These are phyloP conservation scores for Hypsibius dujardini DNA, from an alignment of 1,140 invertebrate species.

Conservation along the genomic window DNA sequence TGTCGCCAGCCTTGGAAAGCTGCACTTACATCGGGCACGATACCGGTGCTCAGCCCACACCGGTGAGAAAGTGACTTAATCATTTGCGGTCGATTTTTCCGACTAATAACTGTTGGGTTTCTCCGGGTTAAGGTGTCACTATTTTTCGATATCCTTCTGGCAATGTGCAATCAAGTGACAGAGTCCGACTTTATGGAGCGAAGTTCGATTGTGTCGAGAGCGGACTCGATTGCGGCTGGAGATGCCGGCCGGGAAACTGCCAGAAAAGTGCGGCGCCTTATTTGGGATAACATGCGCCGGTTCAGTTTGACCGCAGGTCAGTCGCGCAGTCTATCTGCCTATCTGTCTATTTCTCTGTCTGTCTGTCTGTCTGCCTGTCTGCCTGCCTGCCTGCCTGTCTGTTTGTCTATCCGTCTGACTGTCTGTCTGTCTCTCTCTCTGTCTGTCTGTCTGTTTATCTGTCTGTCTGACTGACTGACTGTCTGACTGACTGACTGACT, in stretches of 20 bases:
- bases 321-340: neutral
- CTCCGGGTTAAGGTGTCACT: constrained; percentile 33
- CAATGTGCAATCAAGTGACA: constrained; percentile 32
- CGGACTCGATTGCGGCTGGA: neutral
- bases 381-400: too few relatives aligned
- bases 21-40: constrained; percentile 39
- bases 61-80: constrained; percentile 28
- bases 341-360: neutral
- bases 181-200: constrained; percentile 31
- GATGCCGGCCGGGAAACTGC: neutral
- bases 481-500: too few relatives aligned
- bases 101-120: constrained; percentile 5
- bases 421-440: neutral
- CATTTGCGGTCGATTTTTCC: neutral
- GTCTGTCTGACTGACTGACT: too few relatives aligned
- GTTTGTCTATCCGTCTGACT: neutral
- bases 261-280: neutral
- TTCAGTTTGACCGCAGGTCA: neutral
- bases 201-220: neutral
- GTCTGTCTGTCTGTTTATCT: too few relatives aligned
- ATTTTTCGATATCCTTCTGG: constrained; percentile 37
- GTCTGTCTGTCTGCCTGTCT: neutral
- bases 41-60: constrained; percentile 34
- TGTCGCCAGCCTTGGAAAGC: constrained; percentile 34
- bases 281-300: constrained; percentile 13